Conservation (phyloP, 2,113 vertebrate genomes). For the Riparia riparia region DNA sequence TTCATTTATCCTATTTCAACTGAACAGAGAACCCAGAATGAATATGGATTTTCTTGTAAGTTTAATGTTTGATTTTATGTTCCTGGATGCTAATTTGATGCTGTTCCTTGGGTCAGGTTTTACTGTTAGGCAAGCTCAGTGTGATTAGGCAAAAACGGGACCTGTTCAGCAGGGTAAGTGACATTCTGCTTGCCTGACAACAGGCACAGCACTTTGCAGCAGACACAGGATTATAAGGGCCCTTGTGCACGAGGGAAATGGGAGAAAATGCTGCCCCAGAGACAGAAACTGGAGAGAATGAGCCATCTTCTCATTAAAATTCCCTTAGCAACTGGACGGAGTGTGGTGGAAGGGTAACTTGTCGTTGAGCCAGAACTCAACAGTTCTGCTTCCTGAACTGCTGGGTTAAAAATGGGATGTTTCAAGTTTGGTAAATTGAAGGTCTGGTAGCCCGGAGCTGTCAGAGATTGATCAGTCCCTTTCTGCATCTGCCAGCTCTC, state of each 20-base stretch:
- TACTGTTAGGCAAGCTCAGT: conserved; percentile 45
- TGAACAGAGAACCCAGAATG: conserved; percentile 92
- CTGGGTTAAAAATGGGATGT: not conserved
- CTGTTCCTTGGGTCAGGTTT: conserved; percentile 53
- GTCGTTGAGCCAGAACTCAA: not conserved
- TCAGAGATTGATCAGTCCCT: not conserved
- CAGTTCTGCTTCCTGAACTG: not conserved
- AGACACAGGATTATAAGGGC: not conserved
- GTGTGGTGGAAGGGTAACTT: not conserved
- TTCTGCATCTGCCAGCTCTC: not conserved
- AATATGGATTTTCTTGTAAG: conserved; percentile 98
- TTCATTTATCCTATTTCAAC: conserved; percentile 97
- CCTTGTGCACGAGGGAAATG: not conserved
- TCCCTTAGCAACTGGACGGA: not conserved
- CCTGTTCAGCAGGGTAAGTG: conserved; percentile 39
- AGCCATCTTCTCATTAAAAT: not conserved
- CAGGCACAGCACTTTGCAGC: not conserved
- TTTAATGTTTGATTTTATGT: conserved; percentile 83
- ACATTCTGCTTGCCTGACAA: conserved; percentile 34
- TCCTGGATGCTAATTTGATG: conserved; percentile 65
- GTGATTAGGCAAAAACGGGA: conserved; percentile 20
- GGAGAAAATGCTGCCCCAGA: not conserved
- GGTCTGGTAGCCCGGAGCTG: not conserved
- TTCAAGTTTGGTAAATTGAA: not conserved
- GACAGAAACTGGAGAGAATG: not conserved